These are phyloP conservation scores for Solenodon paradoxus DNA, from an alignment of 2,113 vertebrate genomes.

Conservation along the genomic window DNA sequence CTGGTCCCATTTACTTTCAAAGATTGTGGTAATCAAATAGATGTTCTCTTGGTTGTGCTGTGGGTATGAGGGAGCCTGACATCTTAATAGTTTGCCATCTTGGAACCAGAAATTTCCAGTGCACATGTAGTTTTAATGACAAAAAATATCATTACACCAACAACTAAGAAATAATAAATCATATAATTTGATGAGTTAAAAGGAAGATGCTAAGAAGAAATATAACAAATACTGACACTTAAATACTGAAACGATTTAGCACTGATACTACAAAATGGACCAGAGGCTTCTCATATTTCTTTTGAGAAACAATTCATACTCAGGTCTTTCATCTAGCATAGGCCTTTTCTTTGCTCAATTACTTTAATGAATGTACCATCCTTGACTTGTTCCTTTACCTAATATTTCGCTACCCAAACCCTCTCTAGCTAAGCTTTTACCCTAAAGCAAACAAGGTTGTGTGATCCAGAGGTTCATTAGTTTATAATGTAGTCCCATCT, in stretches of 20 bases:
- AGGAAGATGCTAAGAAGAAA: not conserved
- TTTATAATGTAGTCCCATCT: not conserved
- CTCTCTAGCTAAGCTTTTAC: not conserved
- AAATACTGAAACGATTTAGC: conserved; percentile 2
- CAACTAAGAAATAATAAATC: not conserved
- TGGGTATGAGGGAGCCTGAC: too few relatives aligned
- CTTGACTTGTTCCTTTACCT: not conserved
- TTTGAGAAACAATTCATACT: not conserved
- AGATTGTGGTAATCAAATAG: too few relatives aligned
- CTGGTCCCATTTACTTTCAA: too few relatives aligned
- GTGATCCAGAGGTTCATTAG: not conserved
- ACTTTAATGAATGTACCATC: not conserved
- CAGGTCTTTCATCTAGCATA: not conserved
- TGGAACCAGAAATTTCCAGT: too few relatives aligned
- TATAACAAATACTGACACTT: not conserved
- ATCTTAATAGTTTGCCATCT: too few relatives aligned
- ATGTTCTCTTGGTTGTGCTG: too few relatives aligned
- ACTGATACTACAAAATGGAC: not conserved
- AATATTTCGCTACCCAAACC: not conserved
- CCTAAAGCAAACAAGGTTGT: not conserved
- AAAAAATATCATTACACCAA: not conserved
- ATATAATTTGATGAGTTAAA: not conserved
- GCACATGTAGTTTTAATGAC: not conserved
- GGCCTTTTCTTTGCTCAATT: not conserved
- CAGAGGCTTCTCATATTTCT: not conserved